These are phyloP conservation scores for Ostrea edulis DNA, from an alignment of 1,140 invertebrate species.

Conservation along the genomic window DNA sequence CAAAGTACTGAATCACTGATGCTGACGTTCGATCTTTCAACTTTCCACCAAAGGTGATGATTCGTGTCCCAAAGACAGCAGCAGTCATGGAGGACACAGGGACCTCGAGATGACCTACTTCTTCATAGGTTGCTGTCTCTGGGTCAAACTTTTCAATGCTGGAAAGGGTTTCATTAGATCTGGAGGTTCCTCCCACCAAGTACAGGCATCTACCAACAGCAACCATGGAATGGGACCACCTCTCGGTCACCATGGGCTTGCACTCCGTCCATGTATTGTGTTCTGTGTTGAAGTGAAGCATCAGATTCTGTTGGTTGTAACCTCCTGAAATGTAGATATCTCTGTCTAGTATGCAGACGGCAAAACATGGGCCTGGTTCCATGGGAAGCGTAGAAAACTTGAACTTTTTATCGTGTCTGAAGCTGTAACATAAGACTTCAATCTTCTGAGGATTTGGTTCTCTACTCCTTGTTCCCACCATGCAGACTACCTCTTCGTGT, in stretches of 20 bases:
- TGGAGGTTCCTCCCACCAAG: constrained; percentile 59
- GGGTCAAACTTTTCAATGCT: constrained; percentile 57
- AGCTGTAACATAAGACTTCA: constrained; percentile 55
- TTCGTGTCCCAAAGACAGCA: constrained; percentile 54
- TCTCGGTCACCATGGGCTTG: constrained; percentile 43
- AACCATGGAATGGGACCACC: constrained; percentile 62
- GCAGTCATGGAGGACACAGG: constrained; percentile 60
- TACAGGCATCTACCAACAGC: constrained; percentile 54
- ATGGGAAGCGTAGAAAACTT: constrained; percentile 41
- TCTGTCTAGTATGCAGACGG: constrained; percentile 52
- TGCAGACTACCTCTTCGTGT: constrained; percentile 53
- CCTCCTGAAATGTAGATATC: constrained; percentile 54
- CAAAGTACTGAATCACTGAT: constrained; percentile 55
- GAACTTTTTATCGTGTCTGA: constrained; percentile 50
- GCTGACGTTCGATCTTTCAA: constrained; percentile 35
- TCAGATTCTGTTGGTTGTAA: constrained; percentile 46
- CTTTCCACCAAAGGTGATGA: constrained; percentile 63
- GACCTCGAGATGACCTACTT: constrained; percentile 55
- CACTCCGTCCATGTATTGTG: constrained; percentile 58
- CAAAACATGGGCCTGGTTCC: constrained; percentile 52
- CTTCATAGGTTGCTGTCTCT: constrained; percentile 45
- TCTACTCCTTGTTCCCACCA: constrained; percentile 58
- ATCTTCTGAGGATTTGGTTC: constrained; percentile 55
- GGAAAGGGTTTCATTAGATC: constrained; percentile 40
- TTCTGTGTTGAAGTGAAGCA: constrained; percentile 56